Evolutionary conservation across 2,888 invertebrate species (phyloP), one percentile per base, ranked within the genome.

Genomic region (Venusia cambrica): DNA sequence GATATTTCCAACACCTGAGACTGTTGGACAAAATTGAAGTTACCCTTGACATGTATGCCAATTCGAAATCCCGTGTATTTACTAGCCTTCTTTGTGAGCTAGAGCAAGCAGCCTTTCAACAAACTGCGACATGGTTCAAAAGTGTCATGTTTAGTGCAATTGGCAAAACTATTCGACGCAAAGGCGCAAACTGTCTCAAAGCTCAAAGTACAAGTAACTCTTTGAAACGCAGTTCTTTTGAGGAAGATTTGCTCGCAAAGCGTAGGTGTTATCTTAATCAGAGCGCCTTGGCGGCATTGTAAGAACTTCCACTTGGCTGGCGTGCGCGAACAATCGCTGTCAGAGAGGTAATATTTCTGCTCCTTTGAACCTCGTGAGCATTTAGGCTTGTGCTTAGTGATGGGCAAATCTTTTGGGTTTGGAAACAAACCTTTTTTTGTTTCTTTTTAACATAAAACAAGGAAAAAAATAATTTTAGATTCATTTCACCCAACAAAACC

Each of bases 191-290:
- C 51, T 51, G 35, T 37, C 51, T 69, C 65, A 68, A 61, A n/a
- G n/a, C n/a, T n/a, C n/a, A n/a, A 71, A 64, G 67, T 69, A 61
- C 63, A 60, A 42, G 51, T 49, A 47, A 50, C 44, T 50, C 69
- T 67, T 73, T 71, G 62, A 70, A 57, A 61, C 48, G 56, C 49
- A 51, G 48, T 46, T 55, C 62, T 62, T 59, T 66, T 64, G 58
- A 62, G 48, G 58, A 51, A 61, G 34, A 39, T 39, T 34, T 39
- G 39, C 55, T 52, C 54, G 60, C 54, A 62, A 63, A 63, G 62
- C 59, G 59, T 51, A 64, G 62, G 71, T 62, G 74, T 79, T 77
- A 75, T 77, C 76, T 78, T 74, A 75, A 79, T 78, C 77, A 76
- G 58, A 58, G 50, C 57, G 69, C 62, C 67, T 70, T 67, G 65